Percentiles rank a stretch among this genome's conserved stretches.
These are phyloP conservation scores for Bolinopsis microptera DNA, from an alignment of 37 sponge, comb jelly and placozoan species.

Conservation along the genomic window DNA sequence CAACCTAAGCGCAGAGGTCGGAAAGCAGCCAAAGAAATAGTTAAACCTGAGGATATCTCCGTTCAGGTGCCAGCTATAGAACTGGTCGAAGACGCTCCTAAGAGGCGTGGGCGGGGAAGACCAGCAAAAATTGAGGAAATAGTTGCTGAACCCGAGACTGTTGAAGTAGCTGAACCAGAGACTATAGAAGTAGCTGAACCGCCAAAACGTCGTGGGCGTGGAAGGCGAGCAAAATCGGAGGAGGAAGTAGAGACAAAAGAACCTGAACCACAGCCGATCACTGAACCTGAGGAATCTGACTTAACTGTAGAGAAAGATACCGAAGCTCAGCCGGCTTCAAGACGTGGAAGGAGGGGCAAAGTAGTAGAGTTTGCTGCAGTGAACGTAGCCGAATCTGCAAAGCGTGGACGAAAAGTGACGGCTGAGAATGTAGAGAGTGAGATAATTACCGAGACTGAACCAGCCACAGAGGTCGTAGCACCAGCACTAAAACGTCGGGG, in stretches of 20 bases:
- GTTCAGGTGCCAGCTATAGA: background rate
- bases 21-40: background rate
- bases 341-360: background rate
- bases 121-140: background rate
- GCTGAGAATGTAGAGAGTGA: background rate
- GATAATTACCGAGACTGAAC: background rate
- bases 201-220: background rate
- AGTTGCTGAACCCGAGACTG: background rate
- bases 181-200: background rate
- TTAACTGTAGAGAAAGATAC: background rate
- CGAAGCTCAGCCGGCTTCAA: background rate
- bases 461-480: background rate
- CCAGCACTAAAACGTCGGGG: conserved; percentile 13
- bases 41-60: background rate
- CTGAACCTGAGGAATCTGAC: background rate
- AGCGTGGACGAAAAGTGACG: background rate
- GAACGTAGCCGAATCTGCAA: background rate
- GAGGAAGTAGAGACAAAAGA: background rate
- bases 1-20: background rate
- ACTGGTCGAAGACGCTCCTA: background rate
- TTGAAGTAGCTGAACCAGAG: background rate
- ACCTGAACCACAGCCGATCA: background rate
- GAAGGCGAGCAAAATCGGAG: background rate
- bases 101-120: background rate
- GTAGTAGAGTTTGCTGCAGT: background rate